Percentiles rank a stretch among this genome's conserved stretches.
phyloP scores from a whole-genome alignment of 2,113 vertebrate species.

The Entelurus aequoreus region DNA sequence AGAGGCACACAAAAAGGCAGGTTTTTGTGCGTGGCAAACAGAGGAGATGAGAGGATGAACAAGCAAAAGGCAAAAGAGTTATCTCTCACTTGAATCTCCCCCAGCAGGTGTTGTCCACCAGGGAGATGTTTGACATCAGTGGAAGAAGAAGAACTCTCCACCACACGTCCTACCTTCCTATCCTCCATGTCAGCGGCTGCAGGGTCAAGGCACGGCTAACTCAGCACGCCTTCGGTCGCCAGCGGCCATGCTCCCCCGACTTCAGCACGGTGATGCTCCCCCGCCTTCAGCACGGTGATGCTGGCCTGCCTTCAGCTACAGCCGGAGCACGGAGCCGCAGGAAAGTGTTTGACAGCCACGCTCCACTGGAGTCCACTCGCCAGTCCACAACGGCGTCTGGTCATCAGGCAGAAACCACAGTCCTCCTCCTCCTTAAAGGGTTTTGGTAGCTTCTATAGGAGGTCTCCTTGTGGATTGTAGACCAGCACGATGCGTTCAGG shows the following conservation, averaged over 20 bases:
- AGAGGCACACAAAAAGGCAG: not conserved
- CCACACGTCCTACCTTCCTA: not conserved
- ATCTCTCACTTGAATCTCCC: conserved; percentile 60
- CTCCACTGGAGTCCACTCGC: conserved; percentile 1
- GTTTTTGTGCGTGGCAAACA: no score
- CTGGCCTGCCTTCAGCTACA: not conserved
- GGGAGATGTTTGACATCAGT: not conserved
- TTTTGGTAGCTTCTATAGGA: conserved; percentile 29
- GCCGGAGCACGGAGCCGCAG: not conserved
- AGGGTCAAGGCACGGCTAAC: no score
- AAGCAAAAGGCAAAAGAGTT: conserved; percentile 39
- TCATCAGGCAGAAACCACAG: not conserved
- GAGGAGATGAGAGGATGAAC: not conserved
- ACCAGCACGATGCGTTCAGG: conserved; percentile 46
- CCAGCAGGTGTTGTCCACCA: not conserved
- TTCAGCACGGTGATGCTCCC: not conserved
- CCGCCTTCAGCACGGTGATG: not conserved
- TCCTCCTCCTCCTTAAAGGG: conserved; percentile 6
- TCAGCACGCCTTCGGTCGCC: not conserved
- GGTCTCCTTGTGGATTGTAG: conserved; percentile 8
- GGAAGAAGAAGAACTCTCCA: not conserved
- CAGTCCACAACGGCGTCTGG: conserved; percentile 2
- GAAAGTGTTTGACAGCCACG: not conserved
- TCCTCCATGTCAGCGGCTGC: not conserved
- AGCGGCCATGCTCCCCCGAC: no score